Evolutionary conservation across 2,797 vertebrate species (phyloP).

Genomic region (Clarias pachynema): DNA sequence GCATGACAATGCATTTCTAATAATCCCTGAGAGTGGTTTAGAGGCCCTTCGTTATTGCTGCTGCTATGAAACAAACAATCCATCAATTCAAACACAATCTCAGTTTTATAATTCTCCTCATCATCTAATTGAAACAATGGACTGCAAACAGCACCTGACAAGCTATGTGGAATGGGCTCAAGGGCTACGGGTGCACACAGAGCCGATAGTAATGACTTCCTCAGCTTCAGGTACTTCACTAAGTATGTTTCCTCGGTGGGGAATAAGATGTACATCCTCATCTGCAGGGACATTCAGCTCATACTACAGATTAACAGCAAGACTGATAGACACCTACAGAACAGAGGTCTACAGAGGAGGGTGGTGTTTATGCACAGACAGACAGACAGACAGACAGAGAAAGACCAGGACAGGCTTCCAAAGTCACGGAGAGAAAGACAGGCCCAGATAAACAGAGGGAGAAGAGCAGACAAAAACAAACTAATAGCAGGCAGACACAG

Average conservation of each 20-base stretch:
- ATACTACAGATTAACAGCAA: background rate
- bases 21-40: conserved; percentile 55
- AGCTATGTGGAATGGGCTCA: conserved; percentile 15
- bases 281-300: background rate
- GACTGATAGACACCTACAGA: background rate
- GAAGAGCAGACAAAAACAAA: background rate
- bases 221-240: conserved; percentile 22
- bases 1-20: conserved; percentile 64
- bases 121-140: conserved; percentile 56
- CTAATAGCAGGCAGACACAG: background rate
- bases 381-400: background rate
- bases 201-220: conserved; percentile 33
- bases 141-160: conserved; percentile 44
- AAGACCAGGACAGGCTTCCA: background rate
- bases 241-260: background rate
- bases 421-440: background rate
- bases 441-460: background rate
- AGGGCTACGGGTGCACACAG: background rate
- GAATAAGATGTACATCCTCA: background rate
- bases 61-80: conserved; percentile 49
- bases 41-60: conserved; percentile 41
- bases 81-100: conserved; percentile 46
- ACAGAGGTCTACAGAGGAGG: background rate
- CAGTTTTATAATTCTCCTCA: conserved; percentile 37
- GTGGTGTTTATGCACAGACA: background rate